Evolutionary conservation across 2,888 invertebrate species (phyloP).

Genomic region (Apotomis capreana): DNA sequence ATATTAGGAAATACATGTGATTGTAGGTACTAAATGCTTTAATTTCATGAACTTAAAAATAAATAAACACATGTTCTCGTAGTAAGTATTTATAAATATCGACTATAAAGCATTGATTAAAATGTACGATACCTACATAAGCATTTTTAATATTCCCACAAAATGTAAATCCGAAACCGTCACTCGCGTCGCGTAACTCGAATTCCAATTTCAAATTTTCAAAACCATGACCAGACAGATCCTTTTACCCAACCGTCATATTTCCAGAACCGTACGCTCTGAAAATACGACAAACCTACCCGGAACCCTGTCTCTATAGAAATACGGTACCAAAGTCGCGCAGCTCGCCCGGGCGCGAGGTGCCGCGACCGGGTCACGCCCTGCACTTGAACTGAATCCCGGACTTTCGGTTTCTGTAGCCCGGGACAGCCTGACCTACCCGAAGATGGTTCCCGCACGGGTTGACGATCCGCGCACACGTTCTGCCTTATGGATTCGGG

Average conservation of each 20-base stretch:
- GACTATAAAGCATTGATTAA: no score
- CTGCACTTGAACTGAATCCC: conserved; percentile 74
- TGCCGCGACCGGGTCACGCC: conserved; percentile 63
- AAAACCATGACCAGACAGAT: not conserved
- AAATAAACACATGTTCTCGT: no score
- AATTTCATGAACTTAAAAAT: no score
- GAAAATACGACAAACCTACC: not conserved
- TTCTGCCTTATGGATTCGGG: not conserved
- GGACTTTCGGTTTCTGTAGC: conserved; percentile 71
- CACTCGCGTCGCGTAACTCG: not conserved
- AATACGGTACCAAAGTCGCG: conserved; percentile 7
- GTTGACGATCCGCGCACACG: conserved; percentile 23
- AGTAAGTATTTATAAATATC: no score
- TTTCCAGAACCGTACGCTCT: no score
- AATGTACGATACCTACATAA: not conserved
- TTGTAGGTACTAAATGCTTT: no score
- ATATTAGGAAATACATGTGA: no score
- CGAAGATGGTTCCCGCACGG: conserved; percentile 51
- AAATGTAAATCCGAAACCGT: not conserved
- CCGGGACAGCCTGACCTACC: conserved; percentile 72
- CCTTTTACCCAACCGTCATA: not conserved
- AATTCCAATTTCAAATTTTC: not conserved
- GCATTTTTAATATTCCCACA: not conserved
- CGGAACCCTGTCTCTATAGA: not conserved
- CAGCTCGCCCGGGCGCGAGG: conserved; percentile 40